Conservation (phyloP, 2,797 vertebrate species). For the Siniperca obscura region DNA sequence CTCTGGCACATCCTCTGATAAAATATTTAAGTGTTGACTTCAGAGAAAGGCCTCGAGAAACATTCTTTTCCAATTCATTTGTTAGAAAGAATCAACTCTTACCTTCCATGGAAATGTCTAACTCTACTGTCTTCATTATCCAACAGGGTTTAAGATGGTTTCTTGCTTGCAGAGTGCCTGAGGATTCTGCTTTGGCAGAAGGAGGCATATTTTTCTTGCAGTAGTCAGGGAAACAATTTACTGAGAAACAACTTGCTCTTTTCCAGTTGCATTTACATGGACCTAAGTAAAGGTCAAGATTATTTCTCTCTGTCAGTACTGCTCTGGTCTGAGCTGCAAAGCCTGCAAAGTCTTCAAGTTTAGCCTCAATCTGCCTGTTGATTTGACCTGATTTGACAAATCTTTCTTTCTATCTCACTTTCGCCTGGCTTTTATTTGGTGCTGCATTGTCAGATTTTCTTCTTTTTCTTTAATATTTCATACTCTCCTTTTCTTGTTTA, state of each 20-base stretch:
- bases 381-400: not conserved
- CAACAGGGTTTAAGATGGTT: not conserved
- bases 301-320: constrained; percentile 13
- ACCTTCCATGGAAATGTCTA: constrained; percentile 14
- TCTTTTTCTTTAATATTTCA: not conserved
- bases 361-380: constrained; percentile 6
- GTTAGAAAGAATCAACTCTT: constrained; percentile 28
- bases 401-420: not conserved
- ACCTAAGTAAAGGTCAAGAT: constrained; percentile 46
- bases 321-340: not conserved
- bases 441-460: not conserved
- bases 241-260: constrained; percentile 28
- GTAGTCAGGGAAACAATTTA: constrained; percentile 16
- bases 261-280: constrained; percentile 29
- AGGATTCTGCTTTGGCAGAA: constrained; percentile 17
- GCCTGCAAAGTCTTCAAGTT: not conserved
- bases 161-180: constrained; percentile 8
- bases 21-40: constrained; percentile 22
- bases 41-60: constrained; percentile 31
- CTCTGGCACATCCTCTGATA: constrained; percentile 38
- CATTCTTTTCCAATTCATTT: constrained; percentile 22
- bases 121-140: constrained; percentile 21
- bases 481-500: not conserved
- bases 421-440: not conserved
- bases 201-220: not conserved